Base-by-base conservation (phyloP, 1,140 invertebrate genomes). In the Drosophila ogumai region DNA sequence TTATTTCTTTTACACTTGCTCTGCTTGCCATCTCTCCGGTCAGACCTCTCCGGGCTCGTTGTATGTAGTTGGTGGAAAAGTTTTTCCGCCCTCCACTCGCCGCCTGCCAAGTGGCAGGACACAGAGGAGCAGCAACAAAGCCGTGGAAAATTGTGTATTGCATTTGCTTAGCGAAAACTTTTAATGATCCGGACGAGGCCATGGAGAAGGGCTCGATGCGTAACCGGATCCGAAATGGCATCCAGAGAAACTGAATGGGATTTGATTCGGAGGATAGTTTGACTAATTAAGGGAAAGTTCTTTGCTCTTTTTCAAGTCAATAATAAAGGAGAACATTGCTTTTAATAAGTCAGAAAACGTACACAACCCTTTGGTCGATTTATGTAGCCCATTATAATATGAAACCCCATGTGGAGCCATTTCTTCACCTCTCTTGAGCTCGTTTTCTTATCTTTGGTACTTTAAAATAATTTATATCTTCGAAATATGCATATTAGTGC, bases 1-100 rank as follows among this genome's bases (percentile, higher is more conserved):
- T 88, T 90, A 88, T 84, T 88, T 88, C 81, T 80, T 90, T 88
- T 88, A 90, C 85, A 88, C 85, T 88, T 84, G 63, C 81, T 59
- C 31, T n/a, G 4, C 36, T 10, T 31, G 19, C n/a, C 28, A 25
- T 12, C n/a, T 7, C 32, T 28, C 19, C 19, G 22, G 41, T 57
- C 58, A 6, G 36, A 38, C 44, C 12, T 52, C 46, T 49, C 77
- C 52, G 34, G 56, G 40, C 25, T 46, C 41, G 67, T 56, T 69
- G 55, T 61, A 65, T 69, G 55, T 61, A 65, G 56, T 86, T 85
- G 68, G 59, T 60, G 75, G 67, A 75, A 80, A 78, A 90, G 52
- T 55, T 55, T 55, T 55, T 15, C 34, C 52, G 49, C 88, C 82
- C 77, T 77, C 44, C 84, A 76, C 76, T 80, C 68, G 80, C 25